A percentile compares a stretch with the other conserved stretches of the same genome.
phyloP scores from a whole-genome alignment of 2,113 vertebrate species.

The Orthonyx spaldingii region DNA sequence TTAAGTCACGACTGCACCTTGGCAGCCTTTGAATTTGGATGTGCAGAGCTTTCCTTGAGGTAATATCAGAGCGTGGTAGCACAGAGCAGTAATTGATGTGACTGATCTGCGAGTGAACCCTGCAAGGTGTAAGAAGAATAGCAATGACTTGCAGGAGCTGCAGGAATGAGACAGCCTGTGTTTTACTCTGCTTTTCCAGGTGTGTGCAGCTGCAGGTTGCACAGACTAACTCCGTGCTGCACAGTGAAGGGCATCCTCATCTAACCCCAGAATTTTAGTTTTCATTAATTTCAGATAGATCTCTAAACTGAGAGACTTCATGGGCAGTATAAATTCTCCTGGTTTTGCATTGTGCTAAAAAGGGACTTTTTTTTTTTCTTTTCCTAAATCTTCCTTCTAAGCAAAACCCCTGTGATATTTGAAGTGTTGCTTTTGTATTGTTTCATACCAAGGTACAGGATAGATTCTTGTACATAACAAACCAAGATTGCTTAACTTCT shows the following conservation, averaged over 20 bases:
- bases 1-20: slow-evolving; percentile 27
- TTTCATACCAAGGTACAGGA: not conserved
- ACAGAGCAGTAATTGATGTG: slow-evolving; percentile 9
- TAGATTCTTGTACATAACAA: not conserved
- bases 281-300: not conserved
- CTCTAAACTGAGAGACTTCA: not conserved
- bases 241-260: not conserved
- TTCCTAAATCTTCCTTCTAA: not conserved
- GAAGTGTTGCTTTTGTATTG: fast-evolving
- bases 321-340: not conserved
- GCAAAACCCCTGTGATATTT: not conserved
- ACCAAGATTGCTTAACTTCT: not conserved
- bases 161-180: slow-evolving; percentile 4
- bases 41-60: slow-evolving; percentile 24
- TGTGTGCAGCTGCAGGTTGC: not conserved
- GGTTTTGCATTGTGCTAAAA: not conserved
- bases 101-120: not conserved
- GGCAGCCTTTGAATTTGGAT: slow-evolving; percentile 40
- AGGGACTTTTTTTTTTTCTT: not conserved
- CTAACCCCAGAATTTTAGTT: not conserved
- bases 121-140: not conserved
- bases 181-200: not conserved
- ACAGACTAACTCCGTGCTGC: not conserved
- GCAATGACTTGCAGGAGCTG: not conserved
- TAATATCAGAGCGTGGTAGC: not conserved